A percentile compares a stretch with the other conserved stretches of the same genome.
These are phyloP conservation scores for Chelonus insularis DNA, from an alignment of 1,140 invertebrate species.

Conservation along the genomic window DNA sequence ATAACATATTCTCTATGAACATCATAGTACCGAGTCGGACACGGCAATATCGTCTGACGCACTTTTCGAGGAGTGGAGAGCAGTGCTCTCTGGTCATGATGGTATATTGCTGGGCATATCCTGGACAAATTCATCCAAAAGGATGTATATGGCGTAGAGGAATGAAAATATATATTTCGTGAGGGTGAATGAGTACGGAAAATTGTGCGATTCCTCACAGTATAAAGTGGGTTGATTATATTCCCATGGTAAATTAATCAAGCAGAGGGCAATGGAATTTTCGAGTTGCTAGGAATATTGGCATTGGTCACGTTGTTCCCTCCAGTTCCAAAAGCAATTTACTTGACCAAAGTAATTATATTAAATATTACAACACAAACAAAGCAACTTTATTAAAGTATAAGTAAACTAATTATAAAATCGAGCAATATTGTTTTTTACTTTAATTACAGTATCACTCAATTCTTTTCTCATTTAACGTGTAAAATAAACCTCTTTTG, in stretches of 20 bases:
- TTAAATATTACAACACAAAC: constrained; percentile 3
- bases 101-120: neutral
- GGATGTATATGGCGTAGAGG: neutral
- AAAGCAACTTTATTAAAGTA: too few relatives aligned
- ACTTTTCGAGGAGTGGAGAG: neutral
- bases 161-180: neutral
- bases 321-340: neutral
- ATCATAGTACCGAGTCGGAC: constrained; percentile 24
- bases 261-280: constrained; percentile 10
- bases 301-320: constrained; percentile 2
- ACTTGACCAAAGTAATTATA: neutral
- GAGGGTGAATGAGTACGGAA: neutral
- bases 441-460: neutral
- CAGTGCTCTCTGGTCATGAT: neutral
- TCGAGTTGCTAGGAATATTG: constrained; percentile 3
- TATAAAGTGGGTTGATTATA: constrained; percentile 21
- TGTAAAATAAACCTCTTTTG: constrained; percentile 6
- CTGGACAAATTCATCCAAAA: neutral
- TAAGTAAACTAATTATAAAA: neutral
- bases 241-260: constrained; percentile 18
- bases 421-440: neutral
- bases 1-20: constrained; percentile 54
- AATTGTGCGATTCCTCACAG: constrained; percentile 10
- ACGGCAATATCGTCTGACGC: constrained; percentile 3
- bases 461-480: constrained; percentile 3